Percentiles rank a stretch among this genome's conserved stretches.
These are phyloP conservation scores for Sciurus carolinensis DNA, from an alignment of 2,797 vertebrate genomes.

Conservation along the genomic window DNA sequence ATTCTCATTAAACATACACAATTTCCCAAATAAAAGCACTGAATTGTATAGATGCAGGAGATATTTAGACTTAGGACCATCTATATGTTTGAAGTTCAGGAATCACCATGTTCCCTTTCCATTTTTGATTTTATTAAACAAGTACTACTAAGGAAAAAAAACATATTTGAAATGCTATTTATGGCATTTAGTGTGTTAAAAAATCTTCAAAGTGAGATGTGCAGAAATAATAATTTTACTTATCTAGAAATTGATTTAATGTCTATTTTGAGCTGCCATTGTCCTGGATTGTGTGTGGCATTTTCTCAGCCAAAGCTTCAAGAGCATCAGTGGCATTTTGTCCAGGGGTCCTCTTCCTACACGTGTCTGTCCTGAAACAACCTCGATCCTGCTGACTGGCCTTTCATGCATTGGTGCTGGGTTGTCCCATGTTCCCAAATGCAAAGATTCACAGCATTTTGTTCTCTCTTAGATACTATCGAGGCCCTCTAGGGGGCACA, in stretches of 20 bases:
- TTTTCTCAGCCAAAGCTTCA: background rate
- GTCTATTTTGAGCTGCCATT: background rate
- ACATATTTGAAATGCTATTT: constrained; percentile 10
- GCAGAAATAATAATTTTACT: background rate
- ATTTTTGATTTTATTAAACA: constrained; percentile 18
- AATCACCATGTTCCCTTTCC: background rate
- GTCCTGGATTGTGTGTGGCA: background rate
- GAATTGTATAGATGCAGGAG: background rate
- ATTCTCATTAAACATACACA: background rate
- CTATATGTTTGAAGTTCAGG: background rate
- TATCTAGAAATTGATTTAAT: background rate
- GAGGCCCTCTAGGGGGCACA: constrained; percentile 61
- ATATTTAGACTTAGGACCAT: background rate
- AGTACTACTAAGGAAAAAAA: background rate
- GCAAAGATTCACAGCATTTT: background rate
- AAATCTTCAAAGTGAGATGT: background rate
- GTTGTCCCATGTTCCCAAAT: background rate
- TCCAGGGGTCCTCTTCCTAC: background rate
- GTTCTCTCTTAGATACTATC: background rate
- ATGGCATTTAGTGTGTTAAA: background rate
- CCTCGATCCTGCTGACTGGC: background rate
- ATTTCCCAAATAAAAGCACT: background rate
- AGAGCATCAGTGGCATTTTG: background rate
- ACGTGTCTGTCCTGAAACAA: background rate
- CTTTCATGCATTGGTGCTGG: background rate